A percentile compares a stretch with the other conserved stretches of the same genome.
Conservation (phyloP, 2,797 vertebrate species). For the Schizopygopsis pylzovi region DNA sequence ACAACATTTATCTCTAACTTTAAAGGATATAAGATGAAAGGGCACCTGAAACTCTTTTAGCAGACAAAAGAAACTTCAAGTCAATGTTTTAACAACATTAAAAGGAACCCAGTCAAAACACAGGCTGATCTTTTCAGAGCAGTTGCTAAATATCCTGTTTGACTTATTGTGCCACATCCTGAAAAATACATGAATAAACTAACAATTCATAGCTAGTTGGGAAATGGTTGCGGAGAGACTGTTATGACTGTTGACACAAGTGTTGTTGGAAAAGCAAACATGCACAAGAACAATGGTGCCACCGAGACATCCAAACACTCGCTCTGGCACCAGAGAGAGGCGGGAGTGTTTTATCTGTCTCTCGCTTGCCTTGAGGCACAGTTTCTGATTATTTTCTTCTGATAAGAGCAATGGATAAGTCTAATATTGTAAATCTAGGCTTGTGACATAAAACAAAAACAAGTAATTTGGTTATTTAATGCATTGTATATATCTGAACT, state of each 20-base stretch:
- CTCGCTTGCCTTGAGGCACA: slow-evolving; percentile 50
- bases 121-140: not conserved
- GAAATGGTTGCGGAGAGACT: slow-evolving; percentile 23
- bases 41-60: not conserved
- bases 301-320: slow-evolving; percentile 60
- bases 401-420: slow-evolving; percentile 28
- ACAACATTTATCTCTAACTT: not conserved
- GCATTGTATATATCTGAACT: slow-evolving; percentile 43
- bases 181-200: slow-evolving; percentile 14
- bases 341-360: slow-evolving; percentile 52
- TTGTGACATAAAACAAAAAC: slow-evolving; percentile 11
- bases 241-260: slow-evolving; percentile 36
- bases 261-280: slow-evolving; percentile 66
- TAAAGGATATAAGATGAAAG: slow-evolving; percentile 15
- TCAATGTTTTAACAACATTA: not conserved
- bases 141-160: slow-evolving; percentile 13
- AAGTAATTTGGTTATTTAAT: slow-evolving; percentile 32
- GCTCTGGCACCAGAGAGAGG: slow-evolving; percentile 61
- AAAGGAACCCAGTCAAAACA: not conserved
- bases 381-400: not conserved
- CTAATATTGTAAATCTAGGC: not conserved
- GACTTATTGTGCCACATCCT: slow-evolving; percentile 15
- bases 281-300: slow-evolving; percentile 54
- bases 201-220: not conserved
- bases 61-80: not conserved